Percentiles rank a stretch among this genome's conserved stretches.
phyloP scores from a whole-genome alignment of 2,797 vertebrate species.

The Yasuhikotakia modesta region DNA sequence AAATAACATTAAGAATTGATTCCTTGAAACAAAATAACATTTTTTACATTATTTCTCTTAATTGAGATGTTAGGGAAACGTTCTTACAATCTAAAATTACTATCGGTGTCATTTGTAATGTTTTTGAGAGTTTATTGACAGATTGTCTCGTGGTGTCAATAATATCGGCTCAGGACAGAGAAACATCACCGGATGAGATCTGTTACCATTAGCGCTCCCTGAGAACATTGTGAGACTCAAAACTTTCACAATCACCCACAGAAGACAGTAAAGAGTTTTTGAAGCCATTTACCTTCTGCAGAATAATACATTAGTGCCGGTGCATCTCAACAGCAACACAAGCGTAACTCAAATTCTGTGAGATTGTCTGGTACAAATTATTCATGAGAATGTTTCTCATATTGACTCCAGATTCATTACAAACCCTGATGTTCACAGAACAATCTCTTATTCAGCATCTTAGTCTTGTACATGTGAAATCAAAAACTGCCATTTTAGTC shows the following conservation, averaged over 20 bases:
- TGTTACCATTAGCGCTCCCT: neutral
- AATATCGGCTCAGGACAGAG: neutral
- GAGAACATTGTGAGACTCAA: neutral
- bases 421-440: neutral
- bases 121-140: no score
- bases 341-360: constrained; percentile 1
- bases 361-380: neutral
- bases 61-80: no score
- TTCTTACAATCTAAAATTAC: no score
- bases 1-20: no score
- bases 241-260: neutral
- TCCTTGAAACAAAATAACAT: no score
- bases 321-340: constrained; percentile 21
- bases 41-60: no score
- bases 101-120: no score
- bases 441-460: no score
- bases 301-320: constrained; percentile 25
- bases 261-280: neutral
- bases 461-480: no score
- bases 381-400: constrained; percentile 6
- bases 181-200: neutral
- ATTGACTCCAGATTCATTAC: neutral
- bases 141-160: neutral
- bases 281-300: neutral
- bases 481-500: no score